Base-by-base conservation (phyloP, 2,113 vertebrate species). In the Datnioides undecimradiatus region DNA sequence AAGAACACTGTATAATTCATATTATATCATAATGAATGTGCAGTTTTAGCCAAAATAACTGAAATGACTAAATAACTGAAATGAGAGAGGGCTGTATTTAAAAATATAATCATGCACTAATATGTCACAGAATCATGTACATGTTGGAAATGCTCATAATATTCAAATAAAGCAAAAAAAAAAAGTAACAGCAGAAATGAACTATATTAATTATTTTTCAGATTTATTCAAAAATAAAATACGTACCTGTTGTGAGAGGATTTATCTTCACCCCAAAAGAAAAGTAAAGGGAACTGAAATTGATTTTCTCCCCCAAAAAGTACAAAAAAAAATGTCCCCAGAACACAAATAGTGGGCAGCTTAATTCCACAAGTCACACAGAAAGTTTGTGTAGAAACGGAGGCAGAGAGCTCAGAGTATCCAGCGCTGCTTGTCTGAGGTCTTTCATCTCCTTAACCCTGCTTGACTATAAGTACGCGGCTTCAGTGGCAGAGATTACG, bases 391-490 rank as follows among this genome's bases (percentile, higher is more conserved):
- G 76, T 34, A 59, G 81, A 80, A 77, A 71, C 40, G 64, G 46
- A 85, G 76, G 31, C 33, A 76, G 73, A 10, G 67, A 74, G 77
- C 43, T 84, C 33, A 46, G 60, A 83, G 65, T 59, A 82, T 92
- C 90, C 88, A 85, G 82, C 41, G 31, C 86, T 76, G 54, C 51
- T 68, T 55, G 65, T 69, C 83, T 85, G 29, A 87, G 82, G 83
- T 93, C 90, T 90, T 92, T 95, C 93, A 95, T 95, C 83, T 93
- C 93, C 73, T 90, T 86, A 55, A 72, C 71, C 72, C 86, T 83
- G 85, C 77, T 45, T 76, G 78, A 69, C 86, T 94, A 91, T 93
- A 94, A 92, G 83, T 93, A 92, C 89, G 80, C 76, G 84, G 63
- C 58, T 67, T 84, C 85, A 70, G 82, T 71, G 85, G 81, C 84